Evolutionary conservation across 2,797 vertebrate species (phyloP).

Genomic region (Morelia viridis): DNA sequence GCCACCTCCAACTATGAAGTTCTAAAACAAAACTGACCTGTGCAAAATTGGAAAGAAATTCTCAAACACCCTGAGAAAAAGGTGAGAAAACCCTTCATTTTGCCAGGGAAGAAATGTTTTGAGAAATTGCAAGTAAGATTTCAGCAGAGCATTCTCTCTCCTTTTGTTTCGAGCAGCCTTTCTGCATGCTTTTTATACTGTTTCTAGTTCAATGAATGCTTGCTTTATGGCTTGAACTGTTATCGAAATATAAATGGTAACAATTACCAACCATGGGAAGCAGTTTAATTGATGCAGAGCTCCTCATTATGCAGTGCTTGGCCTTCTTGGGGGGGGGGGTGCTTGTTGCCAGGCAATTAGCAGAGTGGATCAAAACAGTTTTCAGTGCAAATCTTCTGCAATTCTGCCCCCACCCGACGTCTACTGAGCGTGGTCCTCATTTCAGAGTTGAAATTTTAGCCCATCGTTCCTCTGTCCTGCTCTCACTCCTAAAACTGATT

Average conservation of each 20-base stretch:
- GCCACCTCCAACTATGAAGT: not conserved
- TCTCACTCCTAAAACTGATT: slow-evolving; percentile 42
- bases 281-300: slow-evolving; percentile 41
- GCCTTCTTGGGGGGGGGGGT: slow-evolving; percentile 27
- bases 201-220: not conserved
- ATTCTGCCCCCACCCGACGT: not conserved
- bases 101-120: not conserved
- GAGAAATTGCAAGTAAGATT: not conserved
- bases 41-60: not conserved
- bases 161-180: too few relatives aligned
- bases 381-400: slow-evolving; percentile 24
- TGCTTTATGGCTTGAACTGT: not conserved
- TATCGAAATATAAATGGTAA: slow-evolving; percentile 26
- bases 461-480: slow-evolving; percentile 41
- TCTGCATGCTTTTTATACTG: not conserved
- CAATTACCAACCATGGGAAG: slow-evolving; percentile 55
- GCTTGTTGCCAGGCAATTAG: slow-evolving; percentile 56
- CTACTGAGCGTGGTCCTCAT: slow-evolving; percentile 29
- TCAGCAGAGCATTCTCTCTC: not conserved
- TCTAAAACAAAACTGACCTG: not conserved
- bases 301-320: slow-evolving; percentile 54
- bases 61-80: not conserved
- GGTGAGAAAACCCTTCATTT: not conserved
- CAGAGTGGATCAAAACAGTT: slow-evolving; percentile 39
- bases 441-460: slow-evolving; percentile 46